Evolutionary conservation across 2,113 vertebrate species (phyloP).

Genomic region (Clarias macrocephalus): DNA sequence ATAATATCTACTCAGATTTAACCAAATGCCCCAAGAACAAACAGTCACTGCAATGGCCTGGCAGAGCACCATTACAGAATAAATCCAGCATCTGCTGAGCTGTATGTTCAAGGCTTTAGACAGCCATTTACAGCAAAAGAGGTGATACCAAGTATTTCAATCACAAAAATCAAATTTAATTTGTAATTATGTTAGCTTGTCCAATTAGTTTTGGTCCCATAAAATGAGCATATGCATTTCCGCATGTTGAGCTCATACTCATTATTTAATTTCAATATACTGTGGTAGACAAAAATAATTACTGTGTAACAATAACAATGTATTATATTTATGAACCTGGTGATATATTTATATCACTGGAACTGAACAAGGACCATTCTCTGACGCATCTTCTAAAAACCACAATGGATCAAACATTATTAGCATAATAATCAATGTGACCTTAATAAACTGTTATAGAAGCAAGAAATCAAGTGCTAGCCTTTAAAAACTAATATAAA

Average conservation of each 20-base stretch:
- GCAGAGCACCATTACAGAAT: neutral
- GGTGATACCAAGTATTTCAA: neutral
- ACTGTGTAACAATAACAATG: neutral
- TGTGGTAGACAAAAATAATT: neutral
- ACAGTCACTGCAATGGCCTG: neutral
- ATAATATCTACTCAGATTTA: neutral
- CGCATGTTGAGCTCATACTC: neutral
- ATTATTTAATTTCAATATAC: neutral
- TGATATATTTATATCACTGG: conserved; percentile 61
- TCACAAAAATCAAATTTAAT: neutral
- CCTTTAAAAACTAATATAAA: conserved; percentile 43
- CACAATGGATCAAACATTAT: conserved; percentile 59
- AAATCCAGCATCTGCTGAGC: neutral
- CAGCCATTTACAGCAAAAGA: neutral
- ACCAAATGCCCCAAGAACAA: neutral
- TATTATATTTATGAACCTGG: neutral
- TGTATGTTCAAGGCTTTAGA: neutral
- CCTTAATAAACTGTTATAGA: conserved; percentile 49
- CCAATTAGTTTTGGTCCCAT: neutral
- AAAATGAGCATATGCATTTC: neutral
- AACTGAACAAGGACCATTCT: conserved; percentile 55
- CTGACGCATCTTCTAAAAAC: conserved; percentile 51
- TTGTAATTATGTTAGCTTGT: neutral
- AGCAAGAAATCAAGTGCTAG: conserved; percentile 46
- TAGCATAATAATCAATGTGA: conserved; percentile 33